These are phyloP conservation scores for Azemiops feae DNA, from an alignment of 2,113 vertebrate genomes.

Conservation along the genomic window DNA sequence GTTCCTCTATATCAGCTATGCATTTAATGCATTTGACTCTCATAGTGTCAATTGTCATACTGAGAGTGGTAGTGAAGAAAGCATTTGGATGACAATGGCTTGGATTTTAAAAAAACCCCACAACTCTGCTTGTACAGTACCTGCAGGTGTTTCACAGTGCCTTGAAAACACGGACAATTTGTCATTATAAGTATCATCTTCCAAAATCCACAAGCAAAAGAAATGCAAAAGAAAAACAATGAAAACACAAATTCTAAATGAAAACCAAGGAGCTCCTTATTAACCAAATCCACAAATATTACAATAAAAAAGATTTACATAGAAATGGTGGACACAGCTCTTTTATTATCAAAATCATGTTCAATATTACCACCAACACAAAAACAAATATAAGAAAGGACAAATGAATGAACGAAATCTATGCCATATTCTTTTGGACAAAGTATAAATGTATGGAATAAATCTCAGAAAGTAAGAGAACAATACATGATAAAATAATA, in stretches of 20 bases:
- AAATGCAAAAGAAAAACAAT: constrained; percentile 72
- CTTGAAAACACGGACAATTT: constrained; percentile 88
- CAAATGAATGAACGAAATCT: constrained; percentile 8
- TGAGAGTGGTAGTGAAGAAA: constrained; percentile 28
- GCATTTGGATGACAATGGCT: constrained; percentile 66
- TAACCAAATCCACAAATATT: constrained; percentile 30
- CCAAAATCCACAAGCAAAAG: constrained; percentile 79
- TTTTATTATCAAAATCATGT: constrained; percentile 29
- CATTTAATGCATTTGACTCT: constrained; percentile 45
- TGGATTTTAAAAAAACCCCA: constrained; percentile 30
- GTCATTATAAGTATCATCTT: constrained; percentile 89
- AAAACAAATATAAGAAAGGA: constrained; percentile 24
- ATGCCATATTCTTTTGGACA: not conserved
- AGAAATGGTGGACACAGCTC: not conserved
- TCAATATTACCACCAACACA: constrained; percentile 29
- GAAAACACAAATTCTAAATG: constrained; percentile 68
- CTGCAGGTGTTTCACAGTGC: constrained; percentile 83
- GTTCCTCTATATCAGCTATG: constrained; percentile 7
- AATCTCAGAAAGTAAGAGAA: not conserved
- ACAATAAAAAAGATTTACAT: constrained; percentile 32
- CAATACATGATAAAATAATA: rapidly evolving
- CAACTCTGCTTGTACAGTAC: constrained; percentile 74
- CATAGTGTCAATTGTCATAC: constrained; percentile 26
- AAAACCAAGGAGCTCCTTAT: constrained; percentile 53
- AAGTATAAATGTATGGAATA: rapidly evolving